Evolutionary conservation across 2,797 vertebrate species (phyloP), one percentile per base, ranked within the genome.

Genomic region (Galagoides demidoff): DNA sequence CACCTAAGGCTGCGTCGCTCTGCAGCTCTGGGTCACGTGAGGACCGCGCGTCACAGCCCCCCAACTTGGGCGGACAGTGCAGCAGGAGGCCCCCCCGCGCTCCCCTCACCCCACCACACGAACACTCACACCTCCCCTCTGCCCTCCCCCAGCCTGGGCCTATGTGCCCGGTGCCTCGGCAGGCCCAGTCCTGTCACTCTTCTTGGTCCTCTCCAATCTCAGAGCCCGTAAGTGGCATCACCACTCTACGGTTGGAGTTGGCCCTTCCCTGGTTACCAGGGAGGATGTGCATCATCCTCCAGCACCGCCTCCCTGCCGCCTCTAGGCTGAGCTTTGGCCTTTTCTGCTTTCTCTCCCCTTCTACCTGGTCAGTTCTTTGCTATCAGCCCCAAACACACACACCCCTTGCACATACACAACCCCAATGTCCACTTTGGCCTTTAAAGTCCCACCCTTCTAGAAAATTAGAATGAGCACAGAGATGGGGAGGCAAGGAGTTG

Each of bases 1-100:
- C 57, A 70, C 85, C 29, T 7, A 90, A 83, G 70, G 68, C 73
- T 81, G 86, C 86, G 86, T 82, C 14, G 64, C 66, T 94, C 89
- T 94, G 92, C 92, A 94, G 96, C 90, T 93, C 83, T 0, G 7
- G 68, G 66, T 97, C 96, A 97, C 96, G 96, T 97, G 96, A 79
- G 34, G 14, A n/a, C 12, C 17, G 0, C 78, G 45, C 95, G 96
- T 97, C 96, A 97, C 66, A 27, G 31, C 68, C 88, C 86, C 85
- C 79, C 31, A 52, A 64, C 63, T 63, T 70, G 4, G 1, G 45
- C 2, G 16, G 61, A 29, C 55, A 0, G 45, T 90, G 89, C 39
- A 5, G 63, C 64, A 49, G 45, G 29, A 82, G 7, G 29, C 12
- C 49, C 34, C 43, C 45, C 43, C 43, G 34, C 3, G 49, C 49